These are phyloP conservation scores for Syngnathus acus DNA, from an alignment of 2,797 vertebrate species.

Conservation along the genomic window DNA sequence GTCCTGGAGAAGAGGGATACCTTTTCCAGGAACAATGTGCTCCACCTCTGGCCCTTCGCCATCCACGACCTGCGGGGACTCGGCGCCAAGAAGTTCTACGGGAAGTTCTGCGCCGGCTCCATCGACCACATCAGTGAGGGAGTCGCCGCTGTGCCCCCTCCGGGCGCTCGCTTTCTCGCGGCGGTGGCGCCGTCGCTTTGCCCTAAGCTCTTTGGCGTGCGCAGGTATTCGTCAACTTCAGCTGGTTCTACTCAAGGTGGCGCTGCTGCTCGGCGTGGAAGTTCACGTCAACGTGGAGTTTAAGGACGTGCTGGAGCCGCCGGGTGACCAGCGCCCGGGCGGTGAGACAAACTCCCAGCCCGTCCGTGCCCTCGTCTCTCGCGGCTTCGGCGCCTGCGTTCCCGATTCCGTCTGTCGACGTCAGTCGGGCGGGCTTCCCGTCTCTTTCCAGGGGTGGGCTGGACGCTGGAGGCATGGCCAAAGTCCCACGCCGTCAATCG, in stretches of 20 bases:
- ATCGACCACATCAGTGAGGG: slow-evolving; percentile 96
- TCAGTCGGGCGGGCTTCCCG: too few relatives aligned
- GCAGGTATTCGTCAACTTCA: slow-evolving; percentile 95
- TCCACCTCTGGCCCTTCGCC: slow-evolving; percentile 95
- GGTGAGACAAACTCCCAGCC: slow-evolving; percentile 61
- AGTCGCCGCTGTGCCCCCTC: neutral
- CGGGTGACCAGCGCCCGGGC: slow-evolving; percentile 74
- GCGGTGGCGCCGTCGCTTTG: neutral
- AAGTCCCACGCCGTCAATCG: slow-evolving; percentile 79
- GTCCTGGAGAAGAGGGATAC: slow-evolving; percentile 93
- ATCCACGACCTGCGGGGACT: slow-evolving; percentile 92
- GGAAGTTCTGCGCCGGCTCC: slow-evolving; percentile 90
- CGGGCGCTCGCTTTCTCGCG: too few relatives aligned
- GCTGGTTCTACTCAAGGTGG: slow-evolving; percentile 89
- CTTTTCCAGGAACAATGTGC: slow-evolving; percentile 92
- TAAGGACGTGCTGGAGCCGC: slow-evolving; percentile 80
- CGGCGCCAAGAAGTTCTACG: slow-evolving; percentile 92
- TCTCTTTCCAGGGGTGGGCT: slow-evolving; percentile 74
- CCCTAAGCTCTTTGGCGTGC: neutral
- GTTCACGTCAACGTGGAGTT: slow-evolving; percentile 94
- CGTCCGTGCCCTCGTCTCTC: neutral
- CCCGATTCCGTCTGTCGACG: too few relatives aligned
- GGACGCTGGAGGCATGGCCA: slow-evolving; percentile 84
- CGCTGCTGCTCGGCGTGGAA: slow-evolving; percentile 87
- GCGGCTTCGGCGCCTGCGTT: neutral